Percentiles rank a stretch among this genome's conserved stretches.
Conservation (phyloP, 1,140 invertebrate genomes). For the Halictus rubicundus region DNA sequence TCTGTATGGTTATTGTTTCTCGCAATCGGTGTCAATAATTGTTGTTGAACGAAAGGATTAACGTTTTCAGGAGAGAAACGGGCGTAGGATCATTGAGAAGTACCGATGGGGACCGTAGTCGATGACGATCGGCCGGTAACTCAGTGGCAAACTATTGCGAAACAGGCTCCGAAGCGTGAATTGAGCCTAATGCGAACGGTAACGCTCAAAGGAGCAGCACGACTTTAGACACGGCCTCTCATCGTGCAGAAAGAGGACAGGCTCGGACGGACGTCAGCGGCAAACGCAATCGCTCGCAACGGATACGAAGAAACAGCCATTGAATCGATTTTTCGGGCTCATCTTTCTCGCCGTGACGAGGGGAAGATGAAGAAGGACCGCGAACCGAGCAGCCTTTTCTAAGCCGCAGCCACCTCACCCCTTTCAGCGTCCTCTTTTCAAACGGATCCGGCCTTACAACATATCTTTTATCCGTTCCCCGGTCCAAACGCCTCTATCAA, state of each 20-base stretch:
- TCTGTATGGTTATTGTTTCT: no score
- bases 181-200: not conserved
- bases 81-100: no score
- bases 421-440: constrained; percentile 1
- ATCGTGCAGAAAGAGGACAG: not conserved
- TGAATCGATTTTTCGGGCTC: constrained; percentile 1
- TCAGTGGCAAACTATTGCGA: not conserved
- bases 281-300: not conserved
- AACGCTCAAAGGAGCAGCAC: not conserved
- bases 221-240: not conserved
- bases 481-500: not conserved
- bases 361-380: not conserved
- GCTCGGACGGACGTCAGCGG: not conserved
- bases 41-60: no score
- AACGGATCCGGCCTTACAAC: not conserved
- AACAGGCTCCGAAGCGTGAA: not conserved
- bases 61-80: no score
- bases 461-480: not conserved
- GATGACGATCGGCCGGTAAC: not conserved
- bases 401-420: not conserved
- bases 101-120: no score
- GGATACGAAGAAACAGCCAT: not conserved
- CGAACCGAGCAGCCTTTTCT: not conserved
- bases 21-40: no score
- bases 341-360: not conserved